A percentile compares a stretch with the other conserved stretches of the same genome.
These are phyloP conservation scores for Cyaniris semiargus DNA, from an alignment of 2,888 invertebrate species.

Conservation along the genomic window DNA sequence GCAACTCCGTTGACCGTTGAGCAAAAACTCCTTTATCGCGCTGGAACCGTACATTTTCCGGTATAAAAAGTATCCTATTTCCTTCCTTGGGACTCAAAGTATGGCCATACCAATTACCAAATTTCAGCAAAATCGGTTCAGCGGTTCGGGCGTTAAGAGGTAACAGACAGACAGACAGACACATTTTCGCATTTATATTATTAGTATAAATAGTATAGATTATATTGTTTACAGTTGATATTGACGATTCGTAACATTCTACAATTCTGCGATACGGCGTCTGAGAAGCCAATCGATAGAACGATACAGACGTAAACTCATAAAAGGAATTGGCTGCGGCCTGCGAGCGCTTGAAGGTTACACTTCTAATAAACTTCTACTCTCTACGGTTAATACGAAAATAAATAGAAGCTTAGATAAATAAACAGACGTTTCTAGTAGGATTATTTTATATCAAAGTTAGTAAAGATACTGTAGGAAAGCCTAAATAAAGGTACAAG, in stretches of 20 bases:
- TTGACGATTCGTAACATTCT: conserved; percentile 30
- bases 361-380: conserved; percentile 13
- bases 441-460: neutral
- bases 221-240: conserved; percentile 44
- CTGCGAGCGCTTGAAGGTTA: neutral
- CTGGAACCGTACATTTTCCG: too few species aligned
- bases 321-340: conserved; percentile 22
- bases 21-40: too few species aligned
- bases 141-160: too few species aligned
- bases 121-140: too few species aligned
- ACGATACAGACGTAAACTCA: conserved; percentile 20
- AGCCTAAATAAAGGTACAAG: neutral
- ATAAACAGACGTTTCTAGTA: neutral
- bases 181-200: too few species aligned
- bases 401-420: conserved; percentile 1
- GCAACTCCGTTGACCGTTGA: too few species aligned
- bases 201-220: too few species aligned
- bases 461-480: neutral
- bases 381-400: neutral
- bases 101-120: too few species aligned
- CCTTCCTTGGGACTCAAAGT: too few species aligned
- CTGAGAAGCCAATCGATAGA: conserved; percentile 42
- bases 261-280: neutral
- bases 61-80: too few species aligned
- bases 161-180: too few species aligned